Evolutionary conservation across 2,113 vertebrate genomes (phyloP).

Genomic region (Tragelaphus buxtoni): DNA sequence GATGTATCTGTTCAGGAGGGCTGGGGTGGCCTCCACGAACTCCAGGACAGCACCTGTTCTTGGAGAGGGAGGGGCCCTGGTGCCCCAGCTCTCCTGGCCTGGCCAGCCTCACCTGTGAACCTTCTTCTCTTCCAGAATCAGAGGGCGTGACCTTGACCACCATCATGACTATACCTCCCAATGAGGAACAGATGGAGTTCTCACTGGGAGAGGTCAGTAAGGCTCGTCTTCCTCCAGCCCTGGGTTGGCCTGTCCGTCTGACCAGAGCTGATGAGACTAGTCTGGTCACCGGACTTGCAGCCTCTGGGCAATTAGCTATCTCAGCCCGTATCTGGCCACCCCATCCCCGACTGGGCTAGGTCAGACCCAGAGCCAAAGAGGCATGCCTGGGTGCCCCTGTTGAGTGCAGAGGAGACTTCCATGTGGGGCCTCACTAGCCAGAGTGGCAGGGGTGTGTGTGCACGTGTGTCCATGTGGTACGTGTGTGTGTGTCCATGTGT

Average conservation of each 20-base stretch:
- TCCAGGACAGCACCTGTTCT: not conserved
- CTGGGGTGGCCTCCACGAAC: not conserved
- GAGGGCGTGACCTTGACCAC: not conserved
- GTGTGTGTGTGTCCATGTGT: not conserved
- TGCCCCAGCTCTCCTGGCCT: not conserved
- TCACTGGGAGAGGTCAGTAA: constrained; percentile 80
- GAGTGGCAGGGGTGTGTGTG: accelerated
- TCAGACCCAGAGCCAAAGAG: not conserved
- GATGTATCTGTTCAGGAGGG: not conserved
- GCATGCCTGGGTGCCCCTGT: not conserved
- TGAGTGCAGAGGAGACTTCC: accelerated
- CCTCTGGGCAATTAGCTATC: not conserved
- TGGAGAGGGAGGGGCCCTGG: not conserved
- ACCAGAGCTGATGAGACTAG: not conserved
- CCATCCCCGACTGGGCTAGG: not conserved
- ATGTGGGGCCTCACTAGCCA: not conserved
- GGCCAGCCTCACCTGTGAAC: not conserved
- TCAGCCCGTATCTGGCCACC: not conserved
- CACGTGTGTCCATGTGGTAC: not conserved
- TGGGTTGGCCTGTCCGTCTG: not conserved
- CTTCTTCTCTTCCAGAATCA: constrained; percentile 20
- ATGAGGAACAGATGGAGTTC: constrained; percentile 70
- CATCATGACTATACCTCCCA: not conserved
- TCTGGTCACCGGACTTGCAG: not conserved
- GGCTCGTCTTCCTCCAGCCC: not conserved